Percentiles rank a stretch among this genome's conserved stretches.
Evolutionary conservation across 2,888 invertebrate genomes (phyloP).

Genomic region (Linnaemya tessellans): DNA sequence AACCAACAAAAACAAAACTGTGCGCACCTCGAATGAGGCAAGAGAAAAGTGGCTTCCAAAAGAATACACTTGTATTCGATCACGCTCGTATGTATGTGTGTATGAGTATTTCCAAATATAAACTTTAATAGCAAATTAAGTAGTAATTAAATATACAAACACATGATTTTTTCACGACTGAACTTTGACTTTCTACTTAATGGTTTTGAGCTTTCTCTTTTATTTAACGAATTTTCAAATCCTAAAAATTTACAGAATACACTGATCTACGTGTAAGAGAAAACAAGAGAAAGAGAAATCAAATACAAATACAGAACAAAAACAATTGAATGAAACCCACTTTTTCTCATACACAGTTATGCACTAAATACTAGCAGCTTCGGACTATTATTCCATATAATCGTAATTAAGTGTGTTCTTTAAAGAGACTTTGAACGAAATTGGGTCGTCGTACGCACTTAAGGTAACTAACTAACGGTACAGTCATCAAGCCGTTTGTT

Average conservation of each 20-base stretch:
- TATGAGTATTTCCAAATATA: no score
- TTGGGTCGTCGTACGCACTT: neutral
- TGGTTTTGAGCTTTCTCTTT: constrained; percentile 52
- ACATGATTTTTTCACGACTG: constrained; percentile 29
- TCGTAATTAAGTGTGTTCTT: constrained; percentile 7
- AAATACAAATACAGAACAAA: constrained; percentile 9
- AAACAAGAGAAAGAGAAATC: constrained; percentile 3
- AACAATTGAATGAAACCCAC: constrained; percentile 17
- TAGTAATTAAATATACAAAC: neutral
- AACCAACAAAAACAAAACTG: no score
- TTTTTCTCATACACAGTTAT: constrained; percentile 45
- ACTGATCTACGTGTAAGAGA: neutral
- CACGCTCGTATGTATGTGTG: no score
- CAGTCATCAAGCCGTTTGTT: neutral
- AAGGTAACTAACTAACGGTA: neutral
- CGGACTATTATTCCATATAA: constrained; percentile 31
- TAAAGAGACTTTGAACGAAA: constrained; percentile 11
- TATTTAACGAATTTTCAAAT: constrained; percentile 6
- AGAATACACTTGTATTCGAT: no score
- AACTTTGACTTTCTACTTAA: constrained; percentile 61
- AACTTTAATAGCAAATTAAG: neutral
- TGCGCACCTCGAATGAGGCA: no score
- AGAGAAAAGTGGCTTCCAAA: neutral
- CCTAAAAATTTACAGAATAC: constrained; percentile 39
- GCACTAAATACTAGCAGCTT: constrained; percentile 52